A percentile compares a stretch with the other conserved stretches of the same genome.
These are phyloP conservation scores for Triplophysa rosa DNA, from an alignment of 2,113 vertebrate species.

Conservation along the genomic window DNA sequence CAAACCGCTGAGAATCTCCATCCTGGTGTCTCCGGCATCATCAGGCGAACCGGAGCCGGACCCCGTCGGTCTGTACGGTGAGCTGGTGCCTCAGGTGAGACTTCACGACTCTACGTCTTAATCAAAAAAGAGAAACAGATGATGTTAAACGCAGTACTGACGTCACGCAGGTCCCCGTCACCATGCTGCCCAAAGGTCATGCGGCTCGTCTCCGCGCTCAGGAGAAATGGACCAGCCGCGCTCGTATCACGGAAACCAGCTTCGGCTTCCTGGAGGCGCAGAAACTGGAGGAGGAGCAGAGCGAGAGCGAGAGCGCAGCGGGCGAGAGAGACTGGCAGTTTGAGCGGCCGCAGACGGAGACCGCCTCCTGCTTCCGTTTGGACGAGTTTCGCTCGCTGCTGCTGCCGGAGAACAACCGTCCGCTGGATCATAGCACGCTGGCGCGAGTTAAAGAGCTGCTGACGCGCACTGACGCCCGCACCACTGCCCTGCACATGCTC, in stretches of 20 bases:
- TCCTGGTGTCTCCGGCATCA: slow-evolving; percentile 63
- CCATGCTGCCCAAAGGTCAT: slow-evolving; percentile 62
- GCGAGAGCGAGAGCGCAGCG: slow-evolving; percentile 48
- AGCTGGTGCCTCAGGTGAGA: slow-evolving; percentile 73
- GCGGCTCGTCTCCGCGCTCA: slow-evolving; percentile 74
- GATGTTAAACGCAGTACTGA: background rate
- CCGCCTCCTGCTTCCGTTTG: slow-evolving; percentile 69
- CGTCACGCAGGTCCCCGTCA: slow-evolving; percentile 6
- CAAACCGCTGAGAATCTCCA: slow-evolving; percentile 78
- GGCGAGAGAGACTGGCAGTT: slow-evolving; percentile 67
- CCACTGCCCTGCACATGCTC: slow-evolving; percentile 81
- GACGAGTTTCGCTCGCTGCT: slow-evolving; percentile 75
- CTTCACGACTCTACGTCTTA: background rate
- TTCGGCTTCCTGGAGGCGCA: slow-evolving; percentile 78
- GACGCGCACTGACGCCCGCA: slow-evolving; percentile 65
- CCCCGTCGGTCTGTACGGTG: slow-evolving; percentile 74
- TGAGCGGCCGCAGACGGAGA: slow-evolving; percentile 73
- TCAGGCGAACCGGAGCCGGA: slow-evolving; percentile 29
- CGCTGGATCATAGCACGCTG: slow-evolving; percentile 79
- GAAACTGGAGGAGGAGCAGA: slow-evolving; percentile 45
- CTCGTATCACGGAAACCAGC: slow-evolving; percentile 78
- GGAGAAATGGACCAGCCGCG: slow-evolving; percentile 79
- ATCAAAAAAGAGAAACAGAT: too few species aligned
- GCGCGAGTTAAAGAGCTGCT: slow-evolving; percentile 76
- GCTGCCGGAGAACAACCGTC: slow-evolving; percentile 79